These are phyloP conservation scores for Phymatocera aterrima DNA, from an alignment of 2,888 invertebrate species.

Conservation along the genomic window DNA sequence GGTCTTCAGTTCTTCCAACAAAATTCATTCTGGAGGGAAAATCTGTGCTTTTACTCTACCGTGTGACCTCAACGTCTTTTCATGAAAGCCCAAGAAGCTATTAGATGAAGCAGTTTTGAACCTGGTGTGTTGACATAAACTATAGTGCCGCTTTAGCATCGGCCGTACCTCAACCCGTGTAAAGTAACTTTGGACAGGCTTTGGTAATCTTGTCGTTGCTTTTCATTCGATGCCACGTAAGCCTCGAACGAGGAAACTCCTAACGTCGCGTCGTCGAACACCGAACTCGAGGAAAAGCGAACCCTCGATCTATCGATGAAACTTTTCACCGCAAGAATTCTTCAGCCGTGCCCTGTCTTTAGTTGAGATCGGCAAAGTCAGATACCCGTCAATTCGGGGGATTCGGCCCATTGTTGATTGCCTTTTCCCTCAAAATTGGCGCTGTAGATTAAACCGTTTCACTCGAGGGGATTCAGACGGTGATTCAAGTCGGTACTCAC, in stretches of 20 bases:
- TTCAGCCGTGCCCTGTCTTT: conserved; percentile 13
- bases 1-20: too few relatives aligned
- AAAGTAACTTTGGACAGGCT: conserved; percentile 37
- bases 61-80: neutral
- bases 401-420: conserved; percentile 59
- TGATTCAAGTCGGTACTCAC: conserved; percentile 48
- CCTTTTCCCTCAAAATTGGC: conserved; percentile 63
- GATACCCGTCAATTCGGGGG: conserved; percentile 42
- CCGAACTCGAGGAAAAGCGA: neutral
- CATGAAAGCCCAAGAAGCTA: neutral
- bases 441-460: conserved; percentile 60
- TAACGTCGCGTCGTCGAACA: neutral
- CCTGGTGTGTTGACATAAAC: neutral
- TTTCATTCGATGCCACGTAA: conserved; percentile 37
- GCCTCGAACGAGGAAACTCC: conserved; percentile 25
- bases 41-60: neutral
- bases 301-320: conserved; percentile 40
- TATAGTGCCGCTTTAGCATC: conserved; percentile 29
- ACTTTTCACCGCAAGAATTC: conserved; percentile 42
- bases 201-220: conserved; percentile 40
- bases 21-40: too few relatives aligned
- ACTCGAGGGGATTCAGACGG: conserved; percentile 51
- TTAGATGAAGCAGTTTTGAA: conserved; percentile 3
- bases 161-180: conserved; percentile 32
- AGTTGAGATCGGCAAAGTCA: conserved; percentile 36